A percentile compares a stretch with the other conserved stretches of the same genome.
These are phyloP conservation scores for Halictus quadricinctus DNA, from an alignment of 2,888 invertebrate species.

Conservation along the genomic window DNA sequence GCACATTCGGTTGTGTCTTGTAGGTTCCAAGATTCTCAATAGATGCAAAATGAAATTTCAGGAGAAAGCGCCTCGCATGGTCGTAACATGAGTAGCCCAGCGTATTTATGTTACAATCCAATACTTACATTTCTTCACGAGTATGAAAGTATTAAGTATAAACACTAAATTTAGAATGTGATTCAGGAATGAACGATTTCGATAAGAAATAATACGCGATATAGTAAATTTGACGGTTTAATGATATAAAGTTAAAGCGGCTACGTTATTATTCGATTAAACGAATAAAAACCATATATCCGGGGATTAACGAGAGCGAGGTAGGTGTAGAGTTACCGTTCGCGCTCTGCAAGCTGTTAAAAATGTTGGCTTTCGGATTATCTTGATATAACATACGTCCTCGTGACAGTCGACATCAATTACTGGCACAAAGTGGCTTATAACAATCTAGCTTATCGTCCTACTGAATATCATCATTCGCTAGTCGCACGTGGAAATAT, in stretches of 20 bases:
- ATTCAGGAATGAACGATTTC: no score
- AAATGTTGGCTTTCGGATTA: constrained; percentile 53
- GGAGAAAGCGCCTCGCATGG: no score
- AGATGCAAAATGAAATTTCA: no score
- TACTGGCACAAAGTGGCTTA: constrained; percentile 51
- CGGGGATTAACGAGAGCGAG: constrained; percentile 3
- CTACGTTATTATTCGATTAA: neutral
- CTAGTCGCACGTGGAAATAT: constrained; percentile 39
- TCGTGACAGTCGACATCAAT: constrained; percentile 54
- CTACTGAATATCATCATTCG: constrained; percentile 44
- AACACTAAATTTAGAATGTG: no score
- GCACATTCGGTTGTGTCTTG: neutral
- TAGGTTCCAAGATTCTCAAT: no score
- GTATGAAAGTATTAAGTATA: no score
- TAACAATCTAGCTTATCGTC: constrained; percentile 54
- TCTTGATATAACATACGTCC: constrained; percentile 49
- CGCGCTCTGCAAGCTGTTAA: constrained; percentile 33
- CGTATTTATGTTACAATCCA: no score
- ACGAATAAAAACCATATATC: neutral
- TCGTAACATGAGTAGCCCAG: no score
- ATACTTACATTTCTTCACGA: no score
- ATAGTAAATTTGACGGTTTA: neutral
- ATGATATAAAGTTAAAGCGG: neutral
- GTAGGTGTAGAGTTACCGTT: neutral
- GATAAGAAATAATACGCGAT: no score